Evolutionary conservation across 2,888 invertebrate genomes (phyloP).

Genomic region (Caenorhabditis doughertyi): DNA sequence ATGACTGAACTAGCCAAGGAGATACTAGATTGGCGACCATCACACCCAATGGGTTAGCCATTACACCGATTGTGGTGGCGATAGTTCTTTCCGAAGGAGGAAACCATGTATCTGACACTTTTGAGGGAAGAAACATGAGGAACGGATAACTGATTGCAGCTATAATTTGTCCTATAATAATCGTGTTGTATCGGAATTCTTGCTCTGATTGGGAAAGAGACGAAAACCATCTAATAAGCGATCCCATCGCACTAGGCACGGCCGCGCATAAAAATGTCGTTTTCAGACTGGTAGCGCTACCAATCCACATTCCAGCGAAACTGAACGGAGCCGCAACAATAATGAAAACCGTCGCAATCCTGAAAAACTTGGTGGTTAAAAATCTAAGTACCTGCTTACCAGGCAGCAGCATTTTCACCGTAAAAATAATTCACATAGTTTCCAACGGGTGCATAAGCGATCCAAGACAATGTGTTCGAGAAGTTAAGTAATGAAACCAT

Average conservation of each 20-base stretch:
- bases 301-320: conserved; percentile 23
- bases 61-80: conserved; percentile 31
- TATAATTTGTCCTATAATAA: conserved; percentile 14
- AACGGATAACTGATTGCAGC: conserved; percentile 22
- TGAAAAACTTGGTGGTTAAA: background rate
- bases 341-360: conserved; percentile 33
- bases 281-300: background rate
- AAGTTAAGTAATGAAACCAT: conserved; percentile 8
- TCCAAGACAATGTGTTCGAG: conserved; percentile 32
- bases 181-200: background rate
- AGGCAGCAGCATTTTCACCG: background rate
- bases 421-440: conserved; percentile 38
- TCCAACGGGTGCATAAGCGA: conserved; percentile 19
- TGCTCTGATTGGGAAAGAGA: too few species aligned
- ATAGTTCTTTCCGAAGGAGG: conserved; percentile 15
- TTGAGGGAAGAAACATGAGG: conserved; percentile 47
- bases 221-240: background rate
- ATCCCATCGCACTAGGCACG: background rate
- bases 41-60: conserved; percentile 26
- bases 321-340: conserved; percentile 8
- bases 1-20: conserved; percentile 13
- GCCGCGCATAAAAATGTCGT: background rate
- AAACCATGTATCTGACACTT: conserved; percentile 22
- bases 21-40: conserved; percentile 13
- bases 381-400: background rate